A percentile compares a stretch with the other conserved stretches of the same genome.
These are phyloP conservation scores for Bos indicus DNA, from an alignment of 2,113 vertebrate species.

Conservation along the genomic window DNA sequence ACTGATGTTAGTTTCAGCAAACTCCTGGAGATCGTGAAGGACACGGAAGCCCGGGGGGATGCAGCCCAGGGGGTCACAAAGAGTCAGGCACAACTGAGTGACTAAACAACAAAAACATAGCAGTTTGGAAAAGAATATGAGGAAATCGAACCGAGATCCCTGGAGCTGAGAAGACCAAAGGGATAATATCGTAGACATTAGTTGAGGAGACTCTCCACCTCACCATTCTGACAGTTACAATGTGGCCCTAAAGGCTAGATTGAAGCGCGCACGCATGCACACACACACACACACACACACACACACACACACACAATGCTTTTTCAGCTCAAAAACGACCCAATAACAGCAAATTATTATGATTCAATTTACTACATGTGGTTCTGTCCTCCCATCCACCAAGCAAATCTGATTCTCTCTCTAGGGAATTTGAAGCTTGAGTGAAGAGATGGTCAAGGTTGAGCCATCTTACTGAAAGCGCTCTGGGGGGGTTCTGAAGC, in stretches of 20 bases:
- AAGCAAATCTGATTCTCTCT: neutral
- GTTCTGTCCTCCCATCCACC: neutral
- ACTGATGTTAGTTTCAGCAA: neutral
- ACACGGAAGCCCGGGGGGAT: neutral
- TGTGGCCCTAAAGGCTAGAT: neutral
- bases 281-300: neutral
- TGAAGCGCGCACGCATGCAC: rapidly evolving
- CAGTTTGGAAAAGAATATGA: neutral
- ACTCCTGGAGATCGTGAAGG: neutral
- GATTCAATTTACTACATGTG: neutral
- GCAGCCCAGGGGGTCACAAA: neutral
- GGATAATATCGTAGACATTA: neutral
- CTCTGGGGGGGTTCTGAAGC: rapidly evolving
- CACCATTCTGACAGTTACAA: neutral
- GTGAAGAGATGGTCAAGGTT: neutral
- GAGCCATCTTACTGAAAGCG: neutral
- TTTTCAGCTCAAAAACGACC: neutral
- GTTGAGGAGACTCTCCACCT: neutral
- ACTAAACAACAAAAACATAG: neutral
- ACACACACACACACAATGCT: neutral
- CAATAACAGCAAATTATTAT: neutral
- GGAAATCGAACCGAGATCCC: neutral
- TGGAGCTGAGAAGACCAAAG: neutral
- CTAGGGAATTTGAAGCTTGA: neutral
- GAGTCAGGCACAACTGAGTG: neutral